A percentile compares a stretch with the other conserved stretches of the same genome.
phyloP scores from a whole-genome alignment of 2,888 invertebrate species.

The Philhelius pedissequus region DNA sequence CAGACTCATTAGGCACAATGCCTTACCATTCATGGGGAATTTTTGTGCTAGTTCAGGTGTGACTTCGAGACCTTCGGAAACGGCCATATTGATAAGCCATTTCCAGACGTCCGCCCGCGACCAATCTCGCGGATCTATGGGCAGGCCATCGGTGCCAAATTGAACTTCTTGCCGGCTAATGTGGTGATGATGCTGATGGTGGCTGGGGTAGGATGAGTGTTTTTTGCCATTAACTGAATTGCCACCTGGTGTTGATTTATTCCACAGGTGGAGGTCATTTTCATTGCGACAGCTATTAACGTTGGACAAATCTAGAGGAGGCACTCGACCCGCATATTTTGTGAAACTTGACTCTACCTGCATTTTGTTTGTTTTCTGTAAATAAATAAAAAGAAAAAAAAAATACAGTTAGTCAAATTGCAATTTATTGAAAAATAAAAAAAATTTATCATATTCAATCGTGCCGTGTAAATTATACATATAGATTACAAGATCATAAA shows the following conservation, averaged over 20 bases:
- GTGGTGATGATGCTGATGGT: conserved; percentile 59
- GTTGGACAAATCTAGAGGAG: conserved; percentile 77
- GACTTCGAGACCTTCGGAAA: conserved; percentile 79
- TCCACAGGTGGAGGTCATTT: conserved; percentile 72
- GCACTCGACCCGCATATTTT: conserved; percentile 77
- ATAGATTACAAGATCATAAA: no score
- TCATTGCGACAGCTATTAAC: conserved; percentile 74
- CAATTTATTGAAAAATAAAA: not conserved
- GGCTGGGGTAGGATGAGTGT: conserved; percentile 41
- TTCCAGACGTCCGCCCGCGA: conserved; percentile 84
- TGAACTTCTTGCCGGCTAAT: conserved; percentile 64
- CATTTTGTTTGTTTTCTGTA: conserved; percentile 71
- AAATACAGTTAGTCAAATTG: not conserved
- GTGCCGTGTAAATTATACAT: no score
- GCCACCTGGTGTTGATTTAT: conserved; percentile 58
- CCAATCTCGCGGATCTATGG: conserved; percentile 86
- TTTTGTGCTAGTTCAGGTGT: conserved; percentile 79
- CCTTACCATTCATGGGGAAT: conserved; percentile 90
- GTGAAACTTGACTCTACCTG: conserved; percentile 77
- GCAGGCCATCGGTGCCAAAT: conserved; percentile 76
- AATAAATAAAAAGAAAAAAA: conserved; percentile 15
- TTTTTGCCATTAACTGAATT: conserved; percentile 55
- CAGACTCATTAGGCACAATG: conserved; percentile 87
- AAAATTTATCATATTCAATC: no score
- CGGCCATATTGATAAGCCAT: conserved; percentile 83